Base-by-base conservation (phyloP, 2,113 vertebrate genomes). In the Lanius collurio region DNA sequence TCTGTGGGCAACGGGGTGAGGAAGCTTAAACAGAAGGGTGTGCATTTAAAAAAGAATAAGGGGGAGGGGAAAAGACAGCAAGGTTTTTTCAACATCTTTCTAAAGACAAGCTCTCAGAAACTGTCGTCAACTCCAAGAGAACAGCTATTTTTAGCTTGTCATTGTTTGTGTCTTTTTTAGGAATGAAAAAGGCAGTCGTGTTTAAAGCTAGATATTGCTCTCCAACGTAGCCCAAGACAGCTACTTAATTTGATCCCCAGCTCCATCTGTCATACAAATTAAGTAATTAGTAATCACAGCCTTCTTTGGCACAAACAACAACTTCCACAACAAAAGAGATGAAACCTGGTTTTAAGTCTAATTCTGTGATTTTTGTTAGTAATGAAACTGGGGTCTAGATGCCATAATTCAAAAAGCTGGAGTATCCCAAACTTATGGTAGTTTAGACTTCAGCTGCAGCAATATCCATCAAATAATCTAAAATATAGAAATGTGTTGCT, bases 101-200 rank as follows among this genome's bases (percentile, higher is more conserved):
- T 96, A 95, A 97, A 97, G 96, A 97, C 95, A 96, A 93, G 97
- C 96, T 70, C 96, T 97, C 92, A 94, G 96, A 98, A 98, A 98
- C 97, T 97, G 97, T 95, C 95, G 81, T 97, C 98, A 97, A 97
- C 97, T 97, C 97, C 96, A 96, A 98, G 97, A 93, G 97, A 98
- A 95, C 90, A 97, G 97, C 96, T 98, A 98, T 98, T 98, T 98
- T 98, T 95, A 97, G 97, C 88, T 77, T 88, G 78, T 97, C 97
- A 97, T 98, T 98, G 97, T 97, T 98, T 97, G 96, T 98, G 95
- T 78, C 94, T 97, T 97, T 95, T 98, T 97, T 95, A 97, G 97
- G 93, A 95, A 96, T 1, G 50, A 91, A 97, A 97, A 97, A 98
- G 83, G 81, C 95, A 97, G 94, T 94, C 71, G 33, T 94, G 79